Conservation (phyloP, 1,140 invertebrate species). For the Tetramorium alpestre region DNA sequence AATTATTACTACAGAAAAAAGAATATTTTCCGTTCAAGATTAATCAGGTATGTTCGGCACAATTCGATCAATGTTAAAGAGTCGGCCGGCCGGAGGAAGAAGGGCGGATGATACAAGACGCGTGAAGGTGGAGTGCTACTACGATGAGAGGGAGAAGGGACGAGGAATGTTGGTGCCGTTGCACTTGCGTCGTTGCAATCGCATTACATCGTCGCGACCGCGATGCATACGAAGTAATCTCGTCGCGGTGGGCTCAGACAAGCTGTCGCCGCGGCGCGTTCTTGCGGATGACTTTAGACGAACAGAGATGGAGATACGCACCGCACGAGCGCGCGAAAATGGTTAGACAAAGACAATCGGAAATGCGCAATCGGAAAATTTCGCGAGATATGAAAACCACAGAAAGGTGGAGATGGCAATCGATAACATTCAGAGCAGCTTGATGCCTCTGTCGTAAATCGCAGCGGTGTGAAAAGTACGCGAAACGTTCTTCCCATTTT, state of each 20-base stretch:
- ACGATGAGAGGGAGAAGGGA: not conserved
- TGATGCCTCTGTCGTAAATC: not conserved
- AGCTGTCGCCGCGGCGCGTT: conserved; percentile 61
- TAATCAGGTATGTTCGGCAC: not conserved
- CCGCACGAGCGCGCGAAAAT: not conserved
- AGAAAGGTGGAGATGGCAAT: not conserved
- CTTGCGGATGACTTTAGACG: conserved; percentile 35
- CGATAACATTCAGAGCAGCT: conserved; percentile 12
- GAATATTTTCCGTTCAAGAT: not conserved
- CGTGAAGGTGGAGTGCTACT: not conserved
- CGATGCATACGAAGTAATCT: conserved; percentile 78
- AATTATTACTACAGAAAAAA: not conserved
- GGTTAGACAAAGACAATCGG: conserved; percentile 22
- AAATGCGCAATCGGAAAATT: conserved; percentile 41
- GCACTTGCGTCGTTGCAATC: conserved; percentile 68
- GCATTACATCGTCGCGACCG: conserved; percentile 68
- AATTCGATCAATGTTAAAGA: conserved; percentile 30
- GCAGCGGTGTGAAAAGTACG: not conserved
- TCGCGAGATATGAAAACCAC: not conserved
- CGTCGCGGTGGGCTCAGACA: conserved; percentile 67
- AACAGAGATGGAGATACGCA: conserved; percentile 10
- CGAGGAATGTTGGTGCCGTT: conserved; percentile 48
- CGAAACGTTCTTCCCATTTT: not conserved
- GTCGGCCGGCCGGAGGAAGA: not conserved
- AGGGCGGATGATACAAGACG: not conserved